Percentiles rank a stretch among this genome's conserved stretches.
phyloP scores from a whole-genome alignment of 2,888 invertebrate species.

The Baccha elongata region DNA sequence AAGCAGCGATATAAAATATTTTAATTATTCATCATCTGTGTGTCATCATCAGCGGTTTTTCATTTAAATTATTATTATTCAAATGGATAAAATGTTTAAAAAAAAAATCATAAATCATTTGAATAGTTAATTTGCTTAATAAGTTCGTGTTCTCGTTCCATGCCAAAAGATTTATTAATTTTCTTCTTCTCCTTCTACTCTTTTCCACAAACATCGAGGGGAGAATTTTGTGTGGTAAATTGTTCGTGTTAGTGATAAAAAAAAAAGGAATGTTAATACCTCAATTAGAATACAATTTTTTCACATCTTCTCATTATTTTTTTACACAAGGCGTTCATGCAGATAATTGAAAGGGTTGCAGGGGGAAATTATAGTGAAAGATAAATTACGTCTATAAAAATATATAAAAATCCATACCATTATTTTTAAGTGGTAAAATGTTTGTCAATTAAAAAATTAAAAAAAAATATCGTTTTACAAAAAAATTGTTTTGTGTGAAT shows the following conservation, averaged over 20 bases:
- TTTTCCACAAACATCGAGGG: not conserved
- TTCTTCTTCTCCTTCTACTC: not conserved
- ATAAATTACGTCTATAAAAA: constrained; percentile 6
- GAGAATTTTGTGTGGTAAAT: constrained; percentile 20
- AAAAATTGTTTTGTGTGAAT: constrained; percentile 7
- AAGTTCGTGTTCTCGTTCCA: constrained; percentile 67
- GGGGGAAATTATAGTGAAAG: not conserved
- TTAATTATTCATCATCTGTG: constrained; percentile 30
- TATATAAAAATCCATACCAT: constrained; percentile 6
- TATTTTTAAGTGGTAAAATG: constrained; percentile 10
- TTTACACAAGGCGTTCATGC: constrained; percentile 19
- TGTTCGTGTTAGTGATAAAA: constrained; percentile 51
- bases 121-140: constrained; percentile 67
- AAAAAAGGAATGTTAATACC: constrained; percentile 54
- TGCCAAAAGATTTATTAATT: constrained; percentile 61
- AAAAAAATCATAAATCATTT: constrained; percentile 53
- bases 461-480: not conserved
- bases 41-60: constrained; percentile 42
- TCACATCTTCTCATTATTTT: constrained; percentile 2
- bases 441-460: not conserved
- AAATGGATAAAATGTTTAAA: constrained; percentile 7
- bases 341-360: constrained; percentile 31
- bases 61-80: constrained; percentile 6
- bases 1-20: not conserved
- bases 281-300: constrained; percentile 46